A percentile compares a stretch with the other conserved stretches of the same genome.
phyloP scores from a whole-genome alignment of 2,797 vertebrate species.

The Steatocranus sp. region DNA sequence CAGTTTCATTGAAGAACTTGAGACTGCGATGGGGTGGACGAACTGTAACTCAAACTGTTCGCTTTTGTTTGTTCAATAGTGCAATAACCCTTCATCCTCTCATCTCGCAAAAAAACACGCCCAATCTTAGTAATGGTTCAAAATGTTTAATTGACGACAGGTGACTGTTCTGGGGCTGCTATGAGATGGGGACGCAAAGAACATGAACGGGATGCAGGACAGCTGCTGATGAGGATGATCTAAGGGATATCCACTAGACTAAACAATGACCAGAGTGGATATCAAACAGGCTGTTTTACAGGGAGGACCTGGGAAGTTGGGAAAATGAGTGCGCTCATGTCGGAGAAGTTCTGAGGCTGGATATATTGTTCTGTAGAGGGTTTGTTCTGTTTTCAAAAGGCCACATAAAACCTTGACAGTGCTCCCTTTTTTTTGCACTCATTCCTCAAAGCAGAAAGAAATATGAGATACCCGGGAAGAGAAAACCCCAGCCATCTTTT shows the following conservation, averaged over 20 bases:
- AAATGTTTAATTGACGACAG: neutral
- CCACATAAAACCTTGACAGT: slow-evolving; percentile 67
- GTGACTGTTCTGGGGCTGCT: slow-evolving; percentile 21
- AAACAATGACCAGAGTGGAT: slow-evolving; percentile 72
- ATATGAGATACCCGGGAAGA: slow-evolving; percentile 65
- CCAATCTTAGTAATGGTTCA: slow-evolving; percentile 17
- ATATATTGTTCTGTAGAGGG: slow-evolving; percentile 67
- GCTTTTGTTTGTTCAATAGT: slow-evolving; percentile 29
- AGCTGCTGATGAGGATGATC: slow-evolving; percentile 66
- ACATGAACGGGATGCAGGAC: slow-evolving; percentile 45
- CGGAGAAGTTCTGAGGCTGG: slow-evolving; percentile 55
- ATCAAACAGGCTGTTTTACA: slow-evolving; percentile 66
- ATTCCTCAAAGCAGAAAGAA: slow-evolving; percentile 63
- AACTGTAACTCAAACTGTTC: slow-evolving; percentile 8
- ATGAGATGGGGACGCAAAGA: neutral
- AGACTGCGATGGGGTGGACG: neutral
- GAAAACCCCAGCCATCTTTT: slow-evolving; percentile 47
- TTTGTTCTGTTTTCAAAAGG: slow-evolving; percentile 73
- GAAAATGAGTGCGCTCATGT: slow-evolving; percentile 62
- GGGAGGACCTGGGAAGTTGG: slow-evolving; percentile 50
- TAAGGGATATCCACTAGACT: slow-evolving; percentile 70
- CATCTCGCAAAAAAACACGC: neutral
- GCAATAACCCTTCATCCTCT: slow-evolving; percentile 26
- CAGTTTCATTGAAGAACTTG: slow-evolving; percentile 8
- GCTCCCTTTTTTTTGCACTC: slow-evolving; percentile 51